Evolutionary conservation across 2,797 vertebrate genomes (phyloP).

Genomic region (Monodelphis domestica): DNA sequence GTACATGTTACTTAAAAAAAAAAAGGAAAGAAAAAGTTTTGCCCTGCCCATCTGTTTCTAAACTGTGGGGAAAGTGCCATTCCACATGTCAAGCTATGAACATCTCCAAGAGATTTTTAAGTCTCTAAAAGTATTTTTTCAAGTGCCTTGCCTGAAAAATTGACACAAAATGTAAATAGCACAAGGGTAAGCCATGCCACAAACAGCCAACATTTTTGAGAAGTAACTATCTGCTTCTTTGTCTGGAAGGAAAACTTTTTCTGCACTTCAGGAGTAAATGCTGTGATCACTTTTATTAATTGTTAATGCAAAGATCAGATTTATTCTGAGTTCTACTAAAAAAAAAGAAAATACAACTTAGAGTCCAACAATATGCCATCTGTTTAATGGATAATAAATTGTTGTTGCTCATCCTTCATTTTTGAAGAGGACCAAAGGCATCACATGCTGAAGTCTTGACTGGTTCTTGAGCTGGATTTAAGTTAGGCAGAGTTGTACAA

Average conservation of each 20-base stretch:
- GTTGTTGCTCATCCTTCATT: no score
- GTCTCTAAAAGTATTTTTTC: background rate
- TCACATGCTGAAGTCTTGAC: no score
- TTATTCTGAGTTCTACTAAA: background rate
- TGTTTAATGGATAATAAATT: background rate
- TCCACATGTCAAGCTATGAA: background rate
- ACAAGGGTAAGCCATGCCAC: background rate
- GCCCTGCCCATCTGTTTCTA: slow-evolving; percentile 16
- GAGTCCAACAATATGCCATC: background rate
- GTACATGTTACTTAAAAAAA: slow-evolving; percentile 26
- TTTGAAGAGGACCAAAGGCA: no score
- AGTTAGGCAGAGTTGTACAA: no score
- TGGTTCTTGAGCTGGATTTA: no score
- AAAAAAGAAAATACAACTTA: background rate
- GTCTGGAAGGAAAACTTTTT: background rate
- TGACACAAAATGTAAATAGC: background rate
- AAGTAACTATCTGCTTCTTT: background rate
- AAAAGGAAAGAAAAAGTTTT: slow-evolving; percentile 59
- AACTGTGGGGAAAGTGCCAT: background rate
- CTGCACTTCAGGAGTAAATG: background rate
- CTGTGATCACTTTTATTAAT: no score
- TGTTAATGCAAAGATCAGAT: background rate
- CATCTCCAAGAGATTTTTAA: background rate
- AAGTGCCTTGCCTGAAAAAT: background rate
- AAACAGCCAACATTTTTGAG: background rate